Evolutionary conservation across 2,113 vertebrate species (phyloP).

Genomic region (Sminthopsis crassicaudata): DNA sequence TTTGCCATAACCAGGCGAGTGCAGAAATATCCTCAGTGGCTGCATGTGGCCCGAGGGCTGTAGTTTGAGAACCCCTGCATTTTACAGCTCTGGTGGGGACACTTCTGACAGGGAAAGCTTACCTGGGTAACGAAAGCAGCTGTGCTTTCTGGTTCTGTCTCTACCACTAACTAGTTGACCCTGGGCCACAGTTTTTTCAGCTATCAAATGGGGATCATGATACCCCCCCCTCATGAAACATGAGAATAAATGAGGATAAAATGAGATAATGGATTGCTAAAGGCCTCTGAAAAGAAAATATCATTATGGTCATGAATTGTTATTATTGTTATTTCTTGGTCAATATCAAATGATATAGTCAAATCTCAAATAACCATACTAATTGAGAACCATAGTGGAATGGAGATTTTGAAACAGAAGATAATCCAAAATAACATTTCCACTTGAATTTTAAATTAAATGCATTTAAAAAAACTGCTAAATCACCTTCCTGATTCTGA

Average conservation of each 20-base stretch:
- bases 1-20: too few relatives aligned
- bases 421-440: background rate
- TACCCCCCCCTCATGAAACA: background rate
- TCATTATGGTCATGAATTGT: background rate
- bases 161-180: background rate
- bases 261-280: background rate
- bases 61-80: too few relatives aligned
- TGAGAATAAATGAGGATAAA: background rate
- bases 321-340: background rate
- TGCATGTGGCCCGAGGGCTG: too few relatives aligned
- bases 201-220: background rate
- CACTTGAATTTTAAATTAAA: background rate
- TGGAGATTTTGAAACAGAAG: background rate
- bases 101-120: background rate
- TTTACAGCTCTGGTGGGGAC: too few relatives aligned
- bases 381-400: background rate
- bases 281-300: background rate
- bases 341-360: background rate
- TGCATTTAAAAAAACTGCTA: too few relatives aligned
- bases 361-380: background rate
- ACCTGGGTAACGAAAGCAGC: background rate
- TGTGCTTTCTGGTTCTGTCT: background rate
- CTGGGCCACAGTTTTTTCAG: background rate
- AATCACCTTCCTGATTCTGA: background rate
- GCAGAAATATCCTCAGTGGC: too few relatives aligned